Evolutionary conservation across 1,140 invertebrate genomes (phyloP).

Genomic region (Glomeris maerens): DNA sequence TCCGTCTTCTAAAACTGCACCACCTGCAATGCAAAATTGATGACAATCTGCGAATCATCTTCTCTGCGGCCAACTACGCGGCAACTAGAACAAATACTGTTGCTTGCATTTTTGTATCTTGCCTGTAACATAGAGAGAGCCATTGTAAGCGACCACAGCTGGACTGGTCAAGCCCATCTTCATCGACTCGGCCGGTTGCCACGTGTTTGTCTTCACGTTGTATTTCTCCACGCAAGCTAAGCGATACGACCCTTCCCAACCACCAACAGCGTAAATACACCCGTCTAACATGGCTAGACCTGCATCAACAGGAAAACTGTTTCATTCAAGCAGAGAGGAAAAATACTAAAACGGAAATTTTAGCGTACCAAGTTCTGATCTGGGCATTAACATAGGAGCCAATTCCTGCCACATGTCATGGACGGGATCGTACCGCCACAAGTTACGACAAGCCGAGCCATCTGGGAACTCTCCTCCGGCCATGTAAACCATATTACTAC

Average conservation of each 20-base stretch:
- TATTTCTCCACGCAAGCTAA: constrained; percentile 62
- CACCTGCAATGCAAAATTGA: constrained; percentile 27
- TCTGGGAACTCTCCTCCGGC: constrained; percentile 44
- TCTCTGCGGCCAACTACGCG: too few relatives aligned
- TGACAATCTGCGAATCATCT: too few relatives aligned
- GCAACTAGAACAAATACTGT: too few relatives aligned
- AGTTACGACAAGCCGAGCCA: constrained; percentile 34
- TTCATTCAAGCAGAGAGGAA: background rate
- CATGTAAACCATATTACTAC: constrained; percentile 39
- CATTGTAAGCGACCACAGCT: constrained; percentile 34
- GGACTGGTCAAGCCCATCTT: constrained; percentile 36
- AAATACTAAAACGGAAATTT: too few relatives aligned
- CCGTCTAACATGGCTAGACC: constrained; percentile 50
- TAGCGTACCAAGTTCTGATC: constrained; percentile 36
- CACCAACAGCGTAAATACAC: constrained; percentile 58
- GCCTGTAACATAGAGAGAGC: constrained; percentile 36
- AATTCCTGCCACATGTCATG: constrained; percentile 40
- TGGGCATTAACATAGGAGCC: constrained; percentile 34
- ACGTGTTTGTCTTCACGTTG: constrained; percentile 41
- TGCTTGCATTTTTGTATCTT: constrained; percentile 2
- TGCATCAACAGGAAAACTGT: constrained; percentile 19
- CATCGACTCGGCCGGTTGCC: constrained; percentile 33
- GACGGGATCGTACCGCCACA: constrained; percentile 41
- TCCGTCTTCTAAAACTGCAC: constrained; percentile 36
- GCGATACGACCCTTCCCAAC: constrained; percentile 66